Evolutionary conservation across 2,797 vertebrate genomes (phyloP), one percentile per base, ranked within the genome.

Genomic region (Craterocephalus amniculus): DNA sequence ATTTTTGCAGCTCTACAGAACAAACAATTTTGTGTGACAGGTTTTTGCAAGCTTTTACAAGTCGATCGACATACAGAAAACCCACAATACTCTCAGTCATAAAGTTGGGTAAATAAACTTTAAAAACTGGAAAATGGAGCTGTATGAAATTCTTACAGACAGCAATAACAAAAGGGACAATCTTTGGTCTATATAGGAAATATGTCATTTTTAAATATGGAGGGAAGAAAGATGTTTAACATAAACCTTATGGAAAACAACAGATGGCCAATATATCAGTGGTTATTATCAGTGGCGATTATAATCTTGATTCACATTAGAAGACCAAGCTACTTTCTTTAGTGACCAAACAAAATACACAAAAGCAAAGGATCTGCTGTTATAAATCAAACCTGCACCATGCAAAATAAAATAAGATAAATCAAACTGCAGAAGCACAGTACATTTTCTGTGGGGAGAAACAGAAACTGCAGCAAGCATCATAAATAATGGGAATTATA

Each of bases 401-500:
- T 58, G 48, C n/a, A 32, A 75, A 74, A 48, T n/a, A 18, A 13
- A 43, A 18, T 18, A 4, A 48, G 10, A 45, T 0, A 45, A 22
- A 48, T 70, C 58, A 81, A 72, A 70, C n/a, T 12, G 52, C 6
- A 27, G 22, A 58, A 66, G 51, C n/a, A 7, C 22, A 29, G 70
- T 64, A 51, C 54, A 75, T 62, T 61, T 49, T 65, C 29, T 61
- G 38, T 35, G 48, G 70, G 13, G 48, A 55, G 63, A 80, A 78
- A 68, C 45, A 57, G 55, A 83, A 69, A 73, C 58, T 63, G 61
- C 66, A 66, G 58, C 6, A 61, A 26, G n/a, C 4, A 35, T 66
- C 36, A 73, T 86, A 80, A 87, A 85, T 81, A 80, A 79, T 18
- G n/a, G 2, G 22, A 40, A 27, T 61, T 34, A 48, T 71, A 86